Conservation (phyloP, 2,113 vertebrate genomes). For the Ibidorhyncha struthersii region DNA sequence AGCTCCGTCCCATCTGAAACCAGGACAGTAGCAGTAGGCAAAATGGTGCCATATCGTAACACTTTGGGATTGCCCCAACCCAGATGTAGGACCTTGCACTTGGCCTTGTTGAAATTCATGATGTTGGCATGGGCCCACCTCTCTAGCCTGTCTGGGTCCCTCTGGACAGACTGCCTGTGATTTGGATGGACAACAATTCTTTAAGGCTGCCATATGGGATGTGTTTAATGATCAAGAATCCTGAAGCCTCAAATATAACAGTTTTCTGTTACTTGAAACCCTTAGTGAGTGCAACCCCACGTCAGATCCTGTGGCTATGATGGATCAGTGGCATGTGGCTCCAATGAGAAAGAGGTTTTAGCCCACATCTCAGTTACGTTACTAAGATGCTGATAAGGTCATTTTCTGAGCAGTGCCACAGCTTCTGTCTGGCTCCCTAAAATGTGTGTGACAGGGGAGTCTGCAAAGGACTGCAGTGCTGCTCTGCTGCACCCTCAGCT, state of each 20-base stretch:
- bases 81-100: too few relatives aligned
- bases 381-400: not conserved
- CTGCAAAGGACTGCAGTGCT: not conserved
- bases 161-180: not conserved
- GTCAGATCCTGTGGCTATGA: not conserved
- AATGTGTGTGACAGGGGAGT: not conserved
- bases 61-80: too few relatives aligned
- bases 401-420: not conserved
- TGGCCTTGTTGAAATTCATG: too few relatives aligned
- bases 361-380: not conserved
- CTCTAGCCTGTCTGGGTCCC: too few relatives aligned
- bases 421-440: not conserved
- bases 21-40: not conserved
- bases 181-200: not conserved
- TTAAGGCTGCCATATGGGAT: not conserved
- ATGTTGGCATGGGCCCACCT: too few relatives aligned
- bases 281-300: not conserved
- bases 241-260: not conserved
- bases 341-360: not conserved
- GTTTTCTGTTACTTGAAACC: not conserved
- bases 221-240: not conserved
- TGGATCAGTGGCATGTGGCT: not conserved
- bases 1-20: not conserved
- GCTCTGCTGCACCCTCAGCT: not conserved
- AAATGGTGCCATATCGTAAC: not conserved